These are phyloP conservation scores for Ecdyonurus torrentis DNA, from an alignment of 2,888 invertebrate species.

Conservation along the genomic window DNA sequence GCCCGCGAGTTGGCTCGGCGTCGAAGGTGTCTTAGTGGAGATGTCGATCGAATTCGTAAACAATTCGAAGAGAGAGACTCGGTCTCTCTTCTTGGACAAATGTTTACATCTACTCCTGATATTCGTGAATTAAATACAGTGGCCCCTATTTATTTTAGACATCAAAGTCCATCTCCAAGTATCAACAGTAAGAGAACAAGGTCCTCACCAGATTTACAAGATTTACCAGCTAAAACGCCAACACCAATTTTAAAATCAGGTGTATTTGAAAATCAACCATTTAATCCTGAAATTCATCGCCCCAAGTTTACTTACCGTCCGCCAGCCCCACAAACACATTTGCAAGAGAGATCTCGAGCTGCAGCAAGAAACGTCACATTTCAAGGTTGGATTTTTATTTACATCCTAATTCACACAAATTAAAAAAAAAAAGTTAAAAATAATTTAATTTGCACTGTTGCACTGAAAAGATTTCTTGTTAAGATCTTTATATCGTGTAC, in stretches of 20 bases:
- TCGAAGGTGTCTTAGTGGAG: conserved; percentile 25
- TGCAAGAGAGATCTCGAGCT: not conserved
- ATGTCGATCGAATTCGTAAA: conserved; percentile 53
- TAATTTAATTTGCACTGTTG: not conserved
- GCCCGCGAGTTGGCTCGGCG: not conserved
- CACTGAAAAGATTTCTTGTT: not conserved
- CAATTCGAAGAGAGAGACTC: conserved; percentile 44
- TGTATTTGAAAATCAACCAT: not conserved
- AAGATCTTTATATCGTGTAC: too few species aligned
- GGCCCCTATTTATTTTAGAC: conserved; percentile 24
- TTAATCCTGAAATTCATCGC: conserved; percentile 4
- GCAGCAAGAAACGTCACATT: conserved; percentile 9
- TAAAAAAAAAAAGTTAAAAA: not conserved
- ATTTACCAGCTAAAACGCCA: not conserved
- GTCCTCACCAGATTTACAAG: not conserved
- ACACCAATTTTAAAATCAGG: not conserved
- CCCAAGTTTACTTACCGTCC: conserved; percentile 7
- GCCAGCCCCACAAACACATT: not conserved
- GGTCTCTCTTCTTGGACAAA: conserved; percentile 51
- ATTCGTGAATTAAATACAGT: conserved; percentile 59
- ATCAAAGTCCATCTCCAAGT: not conserved
- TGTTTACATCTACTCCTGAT: conserved; percentile 66
- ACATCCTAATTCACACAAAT: not conserved
- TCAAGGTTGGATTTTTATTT: conserved; percentile 3
- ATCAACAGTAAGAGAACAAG: not conserved